Percentiles rank a stretch among this genome's conserved stretches.
Conservation (phyloP, 1,140 invertebrate species). For the Anagrus nilaparvatae region DNA sequence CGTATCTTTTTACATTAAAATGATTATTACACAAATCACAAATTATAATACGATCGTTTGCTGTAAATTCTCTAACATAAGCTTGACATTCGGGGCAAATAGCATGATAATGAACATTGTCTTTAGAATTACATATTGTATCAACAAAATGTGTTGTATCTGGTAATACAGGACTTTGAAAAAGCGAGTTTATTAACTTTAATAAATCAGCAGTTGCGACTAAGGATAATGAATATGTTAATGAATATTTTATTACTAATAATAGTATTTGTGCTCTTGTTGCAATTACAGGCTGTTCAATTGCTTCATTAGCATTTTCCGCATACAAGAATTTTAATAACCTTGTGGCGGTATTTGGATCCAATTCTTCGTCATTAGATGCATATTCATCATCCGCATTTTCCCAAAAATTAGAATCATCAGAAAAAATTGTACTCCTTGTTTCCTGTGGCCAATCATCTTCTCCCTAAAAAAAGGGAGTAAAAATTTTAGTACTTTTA, state of each 20-base stretch:
- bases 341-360: too few species aligned
- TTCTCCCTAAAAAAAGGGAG: too few species aligned
- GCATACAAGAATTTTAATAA: too few species aligned
- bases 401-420: too few species aligned
- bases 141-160: not conserved
- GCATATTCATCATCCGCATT: too few species aligned
- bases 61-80: conserved; percentile 8
- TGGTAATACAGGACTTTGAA: not conserved
- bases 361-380: too few species aligned
- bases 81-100: conserved; percentile 9
- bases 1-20: conserved; percentile 4
- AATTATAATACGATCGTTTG: conserved; percentile 1
- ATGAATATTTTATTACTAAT: conserved; percentile 3
- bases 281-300: too few species aligned
- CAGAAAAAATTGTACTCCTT: too few species aligned
- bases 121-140: not conserved
- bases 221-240: not conserved
- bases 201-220: not conserved
- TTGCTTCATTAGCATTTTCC: too few species aligned
- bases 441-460: too few species aligned
- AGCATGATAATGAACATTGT: not conserved
- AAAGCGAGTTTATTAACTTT: not conserved
- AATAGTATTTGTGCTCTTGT: not conserved
- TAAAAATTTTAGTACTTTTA: too few species aligned
- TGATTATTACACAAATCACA: conserved; percentile 5